Evolutionary conservation across 2,113 vertebrate species (phyloP).

Genomic region (Rissa tridactyla): DNA sequence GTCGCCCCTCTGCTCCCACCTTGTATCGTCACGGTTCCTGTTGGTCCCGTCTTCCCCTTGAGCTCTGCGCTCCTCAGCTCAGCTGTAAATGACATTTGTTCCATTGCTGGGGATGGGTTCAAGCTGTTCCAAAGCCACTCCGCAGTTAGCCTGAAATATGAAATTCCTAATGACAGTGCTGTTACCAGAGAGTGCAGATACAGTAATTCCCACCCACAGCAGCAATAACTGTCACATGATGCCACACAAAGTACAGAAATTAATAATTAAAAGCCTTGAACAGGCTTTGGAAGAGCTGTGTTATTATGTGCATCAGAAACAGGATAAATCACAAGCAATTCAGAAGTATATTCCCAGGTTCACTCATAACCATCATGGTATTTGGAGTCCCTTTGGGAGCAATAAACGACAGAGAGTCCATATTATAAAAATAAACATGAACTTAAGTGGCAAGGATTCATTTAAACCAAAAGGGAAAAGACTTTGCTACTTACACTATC

Average conservation of each 20-base stretch:
- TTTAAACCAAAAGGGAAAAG: conserved; percentile 69
- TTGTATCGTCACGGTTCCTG: accelerated
- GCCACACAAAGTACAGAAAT: conserved; percentile 46
- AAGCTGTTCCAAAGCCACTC: neutral
- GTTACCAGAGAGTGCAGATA: neutral
- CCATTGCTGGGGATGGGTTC: neutral
- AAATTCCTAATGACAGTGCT: neutral
- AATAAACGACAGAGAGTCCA: conserved; percentile 71
- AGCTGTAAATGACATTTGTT: neutral
- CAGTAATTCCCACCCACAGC: neutral
- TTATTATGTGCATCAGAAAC: conserved; percentile 33
- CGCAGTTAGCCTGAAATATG: neutral
- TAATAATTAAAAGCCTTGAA: conserved; percentile 66
- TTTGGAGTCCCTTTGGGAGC: conserved; percentile 54
- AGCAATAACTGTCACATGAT: conserved; percentile 29
- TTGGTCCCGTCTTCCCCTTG: neutral
- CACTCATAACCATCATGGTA: conserved; percentile 43
- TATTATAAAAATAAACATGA: conserved; percentile 80
- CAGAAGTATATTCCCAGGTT: conserved; percentile 58
- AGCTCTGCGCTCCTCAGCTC: neutral
- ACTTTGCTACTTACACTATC: conserved; percentile 43
- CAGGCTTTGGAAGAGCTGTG: conserved; percentile 6
- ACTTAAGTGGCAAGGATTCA: conserved; percentile 77
- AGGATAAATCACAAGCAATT: conserved; percentile 70
- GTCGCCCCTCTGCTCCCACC: neutral